Conservation (phyloP, 2,797 vertebrate genomes). For the Tarsius wallacei region DNA sequence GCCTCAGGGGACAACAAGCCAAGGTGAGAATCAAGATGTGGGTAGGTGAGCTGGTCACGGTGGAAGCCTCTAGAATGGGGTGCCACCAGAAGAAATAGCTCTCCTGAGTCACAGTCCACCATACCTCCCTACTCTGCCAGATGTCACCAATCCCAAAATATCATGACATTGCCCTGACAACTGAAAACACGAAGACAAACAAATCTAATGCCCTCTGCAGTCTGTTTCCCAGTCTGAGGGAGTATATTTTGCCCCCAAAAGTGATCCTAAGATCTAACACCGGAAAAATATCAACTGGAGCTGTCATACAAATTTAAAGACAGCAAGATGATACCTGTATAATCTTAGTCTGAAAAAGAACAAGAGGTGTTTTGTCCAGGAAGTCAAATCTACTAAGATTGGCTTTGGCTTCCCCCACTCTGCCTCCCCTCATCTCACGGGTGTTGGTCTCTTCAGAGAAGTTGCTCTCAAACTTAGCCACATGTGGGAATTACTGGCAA, state of each 20-base stretch:
- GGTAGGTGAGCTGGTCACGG: background rate
- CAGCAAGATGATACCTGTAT: background rate
- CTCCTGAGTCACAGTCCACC: background rate
- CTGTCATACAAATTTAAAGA: background rate
- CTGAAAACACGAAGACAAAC: background rate
- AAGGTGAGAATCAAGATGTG: background rate
- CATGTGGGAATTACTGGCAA: background rate
- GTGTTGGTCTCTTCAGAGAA: background rate
- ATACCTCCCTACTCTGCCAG: background rate
- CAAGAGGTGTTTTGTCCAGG: background rate
- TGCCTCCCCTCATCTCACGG: rapidly evolving
- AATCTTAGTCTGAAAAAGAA: background rate
- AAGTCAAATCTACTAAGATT: background rate
- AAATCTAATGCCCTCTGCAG: background rate
- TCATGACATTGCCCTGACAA: rapidly evolving
- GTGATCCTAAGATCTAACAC: background rate
- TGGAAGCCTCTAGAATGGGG: background rate
- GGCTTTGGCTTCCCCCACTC: background rate
- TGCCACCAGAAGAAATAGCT: background rate
- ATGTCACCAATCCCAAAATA: background rate
- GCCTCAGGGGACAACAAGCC: background rate
- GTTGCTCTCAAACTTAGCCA: background rate
- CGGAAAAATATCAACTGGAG: background rate
- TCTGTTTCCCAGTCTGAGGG: background rate
- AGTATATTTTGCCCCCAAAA: background rate